Evolutionary conservation across 2,113 vertebrate genomes (phyloP), one percentile per base, ranked within the genome.

Genomic region (Atrichornis clamosus): DNA sequence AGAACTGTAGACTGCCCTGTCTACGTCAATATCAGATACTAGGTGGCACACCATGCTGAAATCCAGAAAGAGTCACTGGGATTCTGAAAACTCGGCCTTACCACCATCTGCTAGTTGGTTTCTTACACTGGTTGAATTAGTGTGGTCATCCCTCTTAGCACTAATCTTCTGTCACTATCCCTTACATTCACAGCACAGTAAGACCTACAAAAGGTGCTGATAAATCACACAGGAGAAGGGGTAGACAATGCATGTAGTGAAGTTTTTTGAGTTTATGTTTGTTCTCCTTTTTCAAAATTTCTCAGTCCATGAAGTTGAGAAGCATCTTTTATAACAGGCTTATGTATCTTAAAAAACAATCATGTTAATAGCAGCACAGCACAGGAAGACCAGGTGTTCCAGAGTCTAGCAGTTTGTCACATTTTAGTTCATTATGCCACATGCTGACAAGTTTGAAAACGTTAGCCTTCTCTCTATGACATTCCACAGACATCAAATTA

Each of bases 301-400:
- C 41, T 76, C n/a, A 76, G 18, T 27, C 49, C 41, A 65, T 49
- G 33, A 89, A 32, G 33, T 74, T 52, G 59, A 68, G 89, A 87
- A 72, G 8, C n/a, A 60, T 49, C 13, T 75, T 89, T 90, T 39
- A 11, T 42, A 82, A 91, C 11, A 84, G 49, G 37, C 17, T 87
- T 91, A 55, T 6, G 11, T 28, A 56, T 28, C n/a, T 84, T 87
- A 64, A 89, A 85, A 90, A 84, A 27, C 16, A 44, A 87, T 58
- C 32, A 35, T 49, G 62, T 84, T 89, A 89, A 95, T 41, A 53
- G 78, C 62, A 81, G 50, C 59, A 81, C 19, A 87, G n/a, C 44
- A 76, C 53, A 82, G n/a, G 30, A 95, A 91, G 81, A 64, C 37
- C 81, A 91, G 58, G 89, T 94, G 70, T 73, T 94, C n/a, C 46